A percentile compares a stretch with the other conserved stretches of the same genome.
phyloP scores from a whole-genome alignment of 1,140 invertebrate genomes.

The Berghia stephanieae region DNA sequence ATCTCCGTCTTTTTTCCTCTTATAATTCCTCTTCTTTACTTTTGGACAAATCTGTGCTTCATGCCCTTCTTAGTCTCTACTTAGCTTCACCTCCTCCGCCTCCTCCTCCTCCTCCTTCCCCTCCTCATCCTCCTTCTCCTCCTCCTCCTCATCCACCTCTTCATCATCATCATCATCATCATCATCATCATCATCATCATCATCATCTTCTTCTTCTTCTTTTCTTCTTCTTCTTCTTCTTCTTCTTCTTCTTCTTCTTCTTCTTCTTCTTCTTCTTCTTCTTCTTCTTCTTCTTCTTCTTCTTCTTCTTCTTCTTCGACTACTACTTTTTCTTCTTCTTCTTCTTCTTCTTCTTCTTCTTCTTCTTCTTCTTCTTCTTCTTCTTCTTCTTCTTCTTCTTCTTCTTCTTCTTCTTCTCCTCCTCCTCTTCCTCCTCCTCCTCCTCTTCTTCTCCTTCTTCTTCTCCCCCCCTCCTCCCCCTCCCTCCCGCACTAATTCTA shows the following conservation, averaged over 20 bases:
- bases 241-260: not conserved
- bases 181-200: not conserved
- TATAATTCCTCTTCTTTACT: no score
- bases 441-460: not conserved
- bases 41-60: no score
- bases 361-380: no score
- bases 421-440: not conserved
- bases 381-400: no score
- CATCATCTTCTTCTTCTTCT: not conserved
- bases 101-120: not conserved
- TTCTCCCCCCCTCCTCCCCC: not conserved
- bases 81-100: not conserved
- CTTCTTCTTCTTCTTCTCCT: no score
- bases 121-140: not conserved
- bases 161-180: slow-evolving; percentile 6
- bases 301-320: no score
- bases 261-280: not conserved
- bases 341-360: no score
- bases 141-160: not conserved
- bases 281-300: not conserved
- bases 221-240: not conserved
- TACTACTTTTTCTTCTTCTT: no score
- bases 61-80: not conserved
- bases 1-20: no score
- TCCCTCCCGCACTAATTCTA: no score